Conservation (phyloP, 2,113 vertebrate genomes). For the Tychaedon coryphoeus region DNA sequence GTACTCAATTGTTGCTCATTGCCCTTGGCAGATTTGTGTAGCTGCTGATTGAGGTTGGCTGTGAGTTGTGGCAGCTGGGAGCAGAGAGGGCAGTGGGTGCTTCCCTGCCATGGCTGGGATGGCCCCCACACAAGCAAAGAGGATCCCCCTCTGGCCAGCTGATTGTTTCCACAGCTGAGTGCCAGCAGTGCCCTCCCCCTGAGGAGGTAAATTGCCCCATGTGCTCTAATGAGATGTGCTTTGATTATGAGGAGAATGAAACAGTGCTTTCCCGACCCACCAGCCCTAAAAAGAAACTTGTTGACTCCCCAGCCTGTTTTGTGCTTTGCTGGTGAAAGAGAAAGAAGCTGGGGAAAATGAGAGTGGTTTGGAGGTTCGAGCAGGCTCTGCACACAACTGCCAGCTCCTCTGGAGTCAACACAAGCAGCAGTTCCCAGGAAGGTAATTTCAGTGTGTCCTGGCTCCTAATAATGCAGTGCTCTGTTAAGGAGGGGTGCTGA, state of each 20-base stretch:
- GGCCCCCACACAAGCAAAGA: neutral
- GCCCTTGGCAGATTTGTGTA: neutral
- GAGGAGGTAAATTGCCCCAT: neutral
- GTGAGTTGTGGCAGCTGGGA: neutral
- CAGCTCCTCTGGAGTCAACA: neutral
- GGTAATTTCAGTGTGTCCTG: neutral
- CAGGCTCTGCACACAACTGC: neutral
- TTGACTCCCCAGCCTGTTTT: neutral
- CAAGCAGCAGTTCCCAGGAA: neutral
- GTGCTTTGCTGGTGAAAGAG: neutral
- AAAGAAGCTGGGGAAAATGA: neutral
- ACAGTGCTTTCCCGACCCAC: neutral
- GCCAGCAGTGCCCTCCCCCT: neutral
- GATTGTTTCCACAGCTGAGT: neutral
- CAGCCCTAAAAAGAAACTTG: accelerated
- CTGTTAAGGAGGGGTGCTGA: neutral
- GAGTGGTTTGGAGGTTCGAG: neutral
- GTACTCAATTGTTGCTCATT: neutral
- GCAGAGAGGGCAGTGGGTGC: neutral
- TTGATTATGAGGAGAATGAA: neutral
- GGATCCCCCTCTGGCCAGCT: neutral
- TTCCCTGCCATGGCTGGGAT: neutral
- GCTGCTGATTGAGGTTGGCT: neutral
- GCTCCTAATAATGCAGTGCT: neutral
- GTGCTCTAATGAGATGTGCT: neutral